These are phyloP conservation scores for Agonopterix alstromeriana DNA, from an alignment of 2,888 invertebrate genomes.

Conservation along the genomic window DNA sequence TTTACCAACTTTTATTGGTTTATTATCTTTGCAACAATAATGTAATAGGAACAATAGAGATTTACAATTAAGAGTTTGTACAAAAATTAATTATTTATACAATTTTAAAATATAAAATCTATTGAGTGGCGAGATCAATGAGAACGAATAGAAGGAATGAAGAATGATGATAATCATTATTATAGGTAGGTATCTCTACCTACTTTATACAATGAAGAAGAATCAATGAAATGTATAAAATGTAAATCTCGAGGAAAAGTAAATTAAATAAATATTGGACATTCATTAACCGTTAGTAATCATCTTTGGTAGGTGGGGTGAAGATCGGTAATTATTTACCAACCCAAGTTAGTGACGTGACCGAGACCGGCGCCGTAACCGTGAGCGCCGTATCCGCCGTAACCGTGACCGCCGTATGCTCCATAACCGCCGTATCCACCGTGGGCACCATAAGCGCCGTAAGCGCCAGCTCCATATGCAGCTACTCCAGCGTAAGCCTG, in stretches of 20 bases:
- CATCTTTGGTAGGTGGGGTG: slow-evolving; percentile 3
- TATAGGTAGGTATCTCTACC: too few relatives aligned
- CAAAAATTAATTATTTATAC: too few relatives aligned
- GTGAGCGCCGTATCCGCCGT: slow-evolving; percentile 5
- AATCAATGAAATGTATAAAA: too few relatives aligned
- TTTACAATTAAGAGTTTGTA: too few relatives aligned
- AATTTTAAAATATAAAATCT: too few relatives aligned
- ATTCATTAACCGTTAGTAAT: neutral
- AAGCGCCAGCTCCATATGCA: slow-evolving; percentile 15
- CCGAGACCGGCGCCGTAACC: slow-evolving; percentile 6
- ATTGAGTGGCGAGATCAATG: too few relatives aligned
- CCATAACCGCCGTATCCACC: slow-evolving; percentile 22
- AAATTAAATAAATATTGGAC: neutral
- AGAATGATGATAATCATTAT: too few relatives aligned
- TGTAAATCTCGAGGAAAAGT: neutral
- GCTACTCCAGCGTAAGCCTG: slow-evolving; percentile 3
- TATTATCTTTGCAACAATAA: too few relatives aligned
- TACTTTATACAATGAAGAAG: too few relatives aligned
- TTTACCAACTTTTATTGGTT: too few relatives aligned
- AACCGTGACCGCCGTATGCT: slow-evolving; percentile 14
- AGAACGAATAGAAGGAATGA: too few relatives aligned
- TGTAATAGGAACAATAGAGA: too few relatives aligned
- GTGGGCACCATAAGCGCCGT: neutral
- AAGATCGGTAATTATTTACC: slow-evolving; percentile 5
- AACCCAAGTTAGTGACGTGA: slow-evolving; percentile 5